Evolutionary conservation across 2,888 invertebrate genomes (phyloP).

Genomic region (Sphaeridia pumilis): DNA sequence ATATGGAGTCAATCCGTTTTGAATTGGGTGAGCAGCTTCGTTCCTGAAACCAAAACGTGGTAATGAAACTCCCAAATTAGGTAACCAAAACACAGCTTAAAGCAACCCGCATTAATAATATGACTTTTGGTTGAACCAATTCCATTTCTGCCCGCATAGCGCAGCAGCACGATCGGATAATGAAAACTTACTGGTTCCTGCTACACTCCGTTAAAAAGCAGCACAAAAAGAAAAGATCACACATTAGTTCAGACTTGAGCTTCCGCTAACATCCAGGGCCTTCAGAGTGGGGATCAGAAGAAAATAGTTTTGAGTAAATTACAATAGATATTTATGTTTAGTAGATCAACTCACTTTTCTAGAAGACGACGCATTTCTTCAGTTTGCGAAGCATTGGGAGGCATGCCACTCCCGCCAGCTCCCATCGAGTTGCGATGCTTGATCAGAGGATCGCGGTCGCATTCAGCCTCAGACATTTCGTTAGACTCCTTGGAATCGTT

Average conservation of each 20-base stretch:
- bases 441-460: slow-evolving; percentile 66
- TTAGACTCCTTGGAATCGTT: slow-evolving; percentile 90
- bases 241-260: neutral
- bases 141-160: no score
- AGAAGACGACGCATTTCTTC: slow-evolving; percentile 96
- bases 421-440: slow-evolving; percentile 41
- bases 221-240: neutral
- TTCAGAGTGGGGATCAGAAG: no score
- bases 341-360: slow-evolving; percentile 65
- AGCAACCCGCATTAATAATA: slow-evolving; percentile 15
- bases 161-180: slow-evolving; percentile 3
- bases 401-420: slow-evolving; percentile 7
- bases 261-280: no score
- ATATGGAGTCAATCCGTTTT: slow-evolving; percentile 90
- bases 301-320: no score
- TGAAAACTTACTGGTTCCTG: slow-evolving; percentile 5
- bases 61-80: neutral
- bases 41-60: slow-evolving; percentile 52
- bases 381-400: slow-evolving; percentile 53
- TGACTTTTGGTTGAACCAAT: slow-evolving; percentile 20
- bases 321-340: neutral
- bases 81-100: neutral
- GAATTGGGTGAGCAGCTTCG: slow-evolving; percentile 70
- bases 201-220: slow-evolving; percentile 8
- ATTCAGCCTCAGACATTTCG: slow-evolving; percentile 86